These are phyloP conservation scores for Polymixis lichenea DNA, from an alignment of 2,888 invertebrate genomes.

Conservation along the genomic window DNA sequence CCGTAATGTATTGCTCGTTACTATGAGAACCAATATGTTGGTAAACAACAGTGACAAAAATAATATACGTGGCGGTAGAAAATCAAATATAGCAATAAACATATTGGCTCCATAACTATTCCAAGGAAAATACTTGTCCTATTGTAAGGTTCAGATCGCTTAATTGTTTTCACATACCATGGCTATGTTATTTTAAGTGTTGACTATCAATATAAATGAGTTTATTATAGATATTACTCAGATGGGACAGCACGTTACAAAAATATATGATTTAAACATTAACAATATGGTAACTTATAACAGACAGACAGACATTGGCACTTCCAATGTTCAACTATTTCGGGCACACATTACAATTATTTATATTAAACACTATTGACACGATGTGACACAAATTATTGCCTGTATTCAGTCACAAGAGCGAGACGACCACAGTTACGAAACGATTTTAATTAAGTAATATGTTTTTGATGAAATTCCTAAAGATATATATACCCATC, in stretches of 20 bases:
- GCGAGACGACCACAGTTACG: conserved; percentile 25
- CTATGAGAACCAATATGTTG: conserved; percentile 8
- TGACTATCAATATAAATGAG: not conserved
- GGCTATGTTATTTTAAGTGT: conserved; percentile 4
- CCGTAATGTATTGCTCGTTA: conserved; percentile 36
- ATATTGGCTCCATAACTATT: not conserved
- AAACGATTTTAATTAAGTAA: conserved; percentile 12
- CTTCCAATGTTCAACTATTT: conserved; percentile 39
- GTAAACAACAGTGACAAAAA: not conserved
- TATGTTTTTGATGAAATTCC: not conserved
- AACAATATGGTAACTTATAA: conserved; percentile 24
- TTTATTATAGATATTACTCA: not conserved
- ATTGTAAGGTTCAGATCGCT: not conserved
- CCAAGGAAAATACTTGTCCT: not conserved
- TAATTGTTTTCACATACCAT: not conserved
- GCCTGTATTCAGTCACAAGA: conserved; percentile 58
- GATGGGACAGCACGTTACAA: conserved; percentile 26
- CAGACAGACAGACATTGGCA: conserved; percentile 48
- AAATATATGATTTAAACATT: conserved; percentile 40
- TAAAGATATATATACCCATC: not conserved
- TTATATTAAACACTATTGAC: conserved; percentile 24
- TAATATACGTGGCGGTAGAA: not conserved
- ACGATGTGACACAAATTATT: conserved; percentile 63
- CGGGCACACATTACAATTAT: conserved; percentile 30
- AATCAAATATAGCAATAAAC: not conserved